A percentile compares a stretch with the other conserved stretches of the same genome.
Evolutionary conservation across 2,888 invertebrate species (phyloP).

Genomic region (Morinoia aosen): DNA sequence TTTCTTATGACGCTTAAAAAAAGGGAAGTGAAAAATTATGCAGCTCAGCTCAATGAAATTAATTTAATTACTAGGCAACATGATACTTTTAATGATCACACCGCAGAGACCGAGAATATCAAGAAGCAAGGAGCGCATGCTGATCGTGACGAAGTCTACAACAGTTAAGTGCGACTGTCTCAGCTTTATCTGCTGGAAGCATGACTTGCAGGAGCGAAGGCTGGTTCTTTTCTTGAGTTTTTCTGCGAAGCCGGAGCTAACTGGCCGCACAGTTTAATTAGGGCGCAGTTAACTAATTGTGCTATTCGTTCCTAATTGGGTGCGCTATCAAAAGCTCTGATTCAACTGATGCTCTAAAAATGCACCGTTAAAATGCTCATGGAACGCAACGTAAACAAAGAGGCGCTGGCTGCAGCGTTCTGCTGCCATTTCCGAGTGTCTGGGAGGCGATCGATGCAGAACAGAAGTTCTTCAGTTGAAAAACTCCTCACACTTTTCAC

Average conservation of each 20-base stretch:
- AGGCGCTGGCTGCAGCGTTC: background rate
- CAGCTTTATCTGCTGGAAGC: background rate
- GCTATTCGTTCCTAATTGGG: slow-evolving; percentile 34
- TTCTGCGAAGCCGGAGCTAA: slow-evolving; percentile 9
- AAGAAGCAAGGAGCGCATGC: background rate
- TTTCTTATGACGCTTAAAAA: too few species aligned
- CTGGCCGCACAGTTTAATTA: slow-evolving; percentile 31
- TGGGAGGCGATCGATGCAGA: background rate
- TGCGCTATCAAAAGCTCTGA: slow-evolving; percentile 26
- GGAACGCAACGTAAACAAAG: background rate
- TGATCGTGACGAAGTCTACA: background rate
- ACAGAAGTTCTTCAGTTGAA: background rate
- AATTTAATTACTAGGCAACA: background rate
- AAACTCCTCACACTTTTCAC: background rate
- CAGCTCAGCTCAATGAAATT: background rate
- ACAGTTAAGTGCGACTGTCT: background rate
- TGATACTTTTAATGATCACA: background rate
- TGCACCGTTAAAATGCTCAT: background rate
- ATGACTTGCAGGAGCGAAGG: background rate
- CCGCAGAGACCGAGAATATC: background rate
- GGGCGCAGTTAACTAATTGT: slow-evolving; percentile 43
- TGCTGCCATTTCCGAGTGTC: background rate
- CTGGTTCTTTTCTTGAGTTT: slow-evolving; percentile 2
- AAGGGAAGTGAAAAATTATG: background rate
- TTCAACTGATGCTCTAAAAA: slow-evolving; percentile 19